Evolutionary conservation across 1,140 invertebrate genomes (phyloP), one percentile per base, ranked within the genome.

Genomic region (Nylanderia fulva): DNA sequence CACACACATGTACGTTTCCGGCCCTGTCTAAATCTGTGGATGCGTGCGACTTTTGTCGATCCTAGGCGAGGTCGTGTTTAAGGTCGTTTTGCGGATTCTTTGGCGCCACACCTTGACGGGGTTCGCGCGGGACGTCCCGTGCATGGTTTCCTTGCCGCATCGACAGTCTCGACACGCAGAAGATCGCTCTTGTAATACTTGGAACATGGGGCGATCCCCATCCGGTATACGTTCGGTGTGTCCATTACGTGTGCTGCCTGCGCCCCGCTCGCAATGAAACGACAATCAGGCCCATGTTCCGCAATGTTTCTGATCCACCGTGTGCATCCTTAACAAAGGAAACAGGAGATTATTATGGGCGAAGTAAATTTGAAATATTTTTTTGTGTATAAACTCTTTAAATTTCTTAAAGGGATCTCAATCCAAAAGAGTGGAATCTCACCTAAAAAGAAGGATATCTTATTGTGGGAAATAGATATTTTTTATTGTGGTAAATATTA

Each of bases 101-200:
- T 68, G 76, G 82, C 88, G 85, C 88, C 88, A 68, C 85, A 79
- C 76, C 76, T 86, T 85, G 84, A 15, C 56, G 52, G 60, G 39
- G 42, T 86, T 52, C 56, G 72, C 64, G 42, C 29, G 75, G 72
- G 45, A 75, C 24, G 76, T 86, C 63, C 76, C 42, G 52, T 66
- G 42, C 58, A 36, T 39, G 76, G 29, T 1, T 42, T 56, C 71
- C 15, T 72, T 64, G 33, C 27, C 83, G 36, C 72, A 88, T 88
- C 76, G 48, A 56, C 61, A 90, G 80, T 90, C 88, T 18, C 21
- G 48, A 72, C 90, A 91, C 90, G 90, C 79, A 79, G 63, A 48
- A 52, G 61, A 88, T 82, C 89, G 85, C 76, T 91, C 85, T 91
- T 89, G 89, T 91, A 91, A 90, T 91, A 91, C 90, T 89, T 91